These are phyloP conservation scores for Rhimphoctona megacephalus DNA, from an alignment of 2,888 invertebrate species.

Conservation along the genomic window DNA sequence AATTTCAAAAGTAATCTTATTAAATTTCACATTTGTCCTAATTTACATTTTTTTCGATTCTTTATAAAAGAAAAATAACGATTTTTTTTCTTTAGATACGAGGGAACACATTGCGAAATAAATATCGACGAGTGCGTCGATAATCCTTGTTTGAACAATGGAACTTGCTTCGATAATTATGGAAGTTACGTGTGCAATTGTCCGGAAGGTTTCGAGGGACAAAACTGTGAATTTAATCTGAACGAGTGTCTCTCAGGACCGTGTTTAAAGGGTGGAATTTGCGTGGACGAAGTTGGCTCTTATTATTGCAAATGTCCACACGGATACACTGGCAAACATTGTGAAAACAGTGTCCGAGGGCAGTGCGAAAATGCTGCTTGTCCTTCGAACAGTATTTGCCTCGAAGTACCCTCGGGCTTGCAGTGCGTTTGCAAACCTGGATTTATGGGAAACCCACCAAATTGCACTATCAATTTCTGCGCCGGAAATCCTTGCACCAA, in stretches of 20 bases:
- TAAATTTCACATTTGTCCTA: too few relatives aligned
- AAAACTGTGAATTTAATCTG: slow-evolving; percentile 89
- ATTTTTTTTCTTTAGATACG: slow-evolving; percentile 87
- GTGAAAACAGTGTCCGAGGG: slow-evolving; percentile 83
- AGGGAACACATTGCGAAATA: slow-evolving; percentile 90
- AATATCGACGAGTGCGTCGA: slow-evolving; percentile 93
- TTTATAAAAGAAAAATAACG: too few relatives aligned
- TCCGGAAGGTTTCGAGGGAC: slow-evolving; percentile 91
- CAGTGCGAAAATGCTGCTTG: slow-evolving; percentile 87
- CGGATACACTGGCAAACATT: slow-evolving; percentile 86
- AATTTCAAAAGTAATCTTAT: too few relatives aligned
- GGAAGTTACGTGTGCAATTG: slow-evolving; percentile 93
- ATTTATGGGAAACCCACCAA: slow-evolving; percentile 84
- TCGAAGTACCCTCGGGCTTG: slow-evolving; percentile 85
- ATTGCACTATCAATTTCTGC: slow-evolving; percentile 87
- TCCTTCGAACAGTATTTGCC: slow-evolving; percentile 89
- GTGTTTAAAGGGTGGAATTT: slow-evolving; percentile 88
- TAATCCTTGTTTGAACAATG: slow-evolving; percentile 90
- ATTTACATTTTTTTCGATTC: too few relatives aligned
- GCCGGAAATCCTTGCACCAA: slow-evolving; percentile 90
- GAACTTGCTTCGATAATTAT: slow-evolving; percentile 93
- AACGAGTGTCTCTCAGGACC: slow-evolving; percentile 88
- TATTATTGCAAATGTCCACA: slow-evolving; percentile 87
- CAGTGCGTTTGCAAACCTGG: slow-evolving; percentile 89
- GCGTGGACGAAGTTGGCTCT: slow-evolving; percentile 87